These are phyloP conservation scores for Pollenia angustigena DNA, from an alignment of 2,888 invertebrate genomes.

Conservation along the genomic window DNA sequence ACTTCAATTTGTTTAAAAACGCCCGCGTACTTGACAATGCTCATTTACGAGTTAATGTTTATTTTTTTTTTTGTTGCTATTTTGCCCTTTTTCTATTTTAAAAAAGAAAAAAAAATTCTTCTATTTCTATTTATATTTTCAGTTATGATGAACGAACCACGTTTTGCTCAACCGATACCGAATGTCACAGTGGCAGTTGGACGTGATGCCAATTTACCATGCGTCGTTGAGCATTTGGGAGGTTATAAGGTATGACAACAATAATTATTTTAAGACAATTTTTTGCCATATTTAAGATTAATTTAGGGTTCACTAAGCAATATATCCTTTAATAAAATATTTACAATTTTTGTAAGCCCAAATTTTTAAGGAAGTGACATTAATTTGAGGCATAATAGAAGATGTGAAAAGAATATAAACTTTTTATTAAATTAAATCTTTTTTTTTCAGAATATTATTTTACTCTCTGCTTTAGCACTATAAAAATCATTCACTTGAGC, in stretches of 20 bases:
- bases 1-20: slow-evolving; percentile 18
- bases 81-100: neutral
- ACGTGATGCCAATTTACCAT: slow-evolving; percentile 94
- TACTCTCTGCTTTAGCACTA: no score
- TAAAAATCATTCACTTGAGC: no score
- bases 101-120: slow-evolving; percentile 29
- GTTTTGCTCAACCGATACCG: slow-evolving; percentile 95
- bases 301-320: no score
- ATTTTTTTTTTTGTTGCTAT: neutral
- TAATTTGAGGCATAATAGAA: no score
- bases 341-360: no score
- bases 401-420: no score
- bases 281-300: no score
- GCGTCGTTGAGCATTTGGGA: slow-evolving; percentile 95
- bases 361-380: no score
- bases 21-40: slow-evolving; percentile 27
- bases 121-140: slow-evolving; percentile 78
- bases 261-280: neutral
- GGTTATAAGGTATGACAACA: slow-evolving; percentile 90
- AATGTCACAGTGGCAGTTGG: slow-evolving; percentile 96
- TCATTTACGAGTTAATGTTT: neutral
- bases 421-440: no score
- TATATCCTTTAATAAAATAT: no score
- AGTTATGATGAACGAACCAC: slow-evolving; percentile 94
- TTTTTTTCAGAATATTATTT: no score